These are phyloP conservation scores for Cotesia chilonis DNA, from an alignment of 1,140 invertebrate genomes.

Conservation along the genomic window DNA sequence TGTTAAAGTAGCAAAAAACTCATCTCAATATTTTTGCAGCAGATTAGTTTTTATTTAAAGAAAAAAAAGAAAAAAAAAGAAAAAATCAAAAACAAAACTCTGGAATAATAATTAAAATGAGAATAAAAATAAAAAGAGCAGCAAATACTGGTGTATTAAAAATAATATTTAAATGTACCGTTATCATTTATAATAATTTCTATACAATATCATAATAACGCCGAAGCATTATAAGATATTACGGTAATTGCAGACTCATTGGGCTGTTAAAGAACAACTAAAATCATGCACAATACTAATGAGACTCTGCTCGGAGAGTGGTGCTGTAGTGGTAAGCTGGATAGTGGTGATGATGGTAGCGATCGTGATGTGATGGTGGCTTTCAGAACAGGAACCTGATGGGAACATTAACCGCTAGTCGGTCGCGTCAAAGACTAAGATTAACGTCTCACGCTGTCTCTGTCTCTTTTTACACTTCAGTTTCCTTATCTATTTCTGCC, in stretches of 20 bases:
- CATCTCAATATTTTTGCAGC: too few relatives aligned
- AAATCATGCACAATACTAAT: constrained; percentile 32
- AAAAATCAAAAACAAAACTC: background rate
- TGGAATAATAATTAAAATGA: background rate
- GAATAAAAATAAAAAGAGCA: constrained; percentile 14
- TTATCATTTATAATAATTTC: constrained; percentile 33
- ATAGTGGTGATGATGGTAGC: constrained; percentile 1
- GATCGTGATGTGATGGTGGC: constrained; percentile 1
- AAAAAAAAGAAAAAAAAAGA: too few relatives aligned
- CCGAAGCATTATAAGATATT: constrained; percentile 23
- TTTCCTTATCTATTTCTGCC: constrained; percentile 5
- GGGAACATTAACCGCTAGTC: constrained; percentile 28
- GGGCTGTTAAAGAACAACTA: constrained; percentile 28
- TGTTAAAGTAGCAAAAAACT: too few relatives aligned
- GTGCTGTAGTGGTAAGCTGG: background rate
- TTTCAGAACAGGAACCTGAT: constrained; percentile 13
- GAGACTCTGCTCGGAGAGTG: background rate
- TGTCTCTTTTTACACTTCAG: background rate
- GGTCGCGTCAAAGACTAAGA: constrained; percentile 19
- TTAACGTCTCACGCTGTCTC: background rate
- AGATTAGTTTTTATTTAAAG: too few relatives aligned
- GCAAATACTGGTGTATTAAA: background rate
- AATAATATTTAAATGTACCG: constrained; percentile 12
- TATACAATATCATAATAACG: constrained; percentile 16
- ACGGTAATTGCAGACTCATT: constrained; percentile 36